Base-by-base conservation (phyloP, 1,140 invertebrate species). In the Lithobius niger region DNA sequence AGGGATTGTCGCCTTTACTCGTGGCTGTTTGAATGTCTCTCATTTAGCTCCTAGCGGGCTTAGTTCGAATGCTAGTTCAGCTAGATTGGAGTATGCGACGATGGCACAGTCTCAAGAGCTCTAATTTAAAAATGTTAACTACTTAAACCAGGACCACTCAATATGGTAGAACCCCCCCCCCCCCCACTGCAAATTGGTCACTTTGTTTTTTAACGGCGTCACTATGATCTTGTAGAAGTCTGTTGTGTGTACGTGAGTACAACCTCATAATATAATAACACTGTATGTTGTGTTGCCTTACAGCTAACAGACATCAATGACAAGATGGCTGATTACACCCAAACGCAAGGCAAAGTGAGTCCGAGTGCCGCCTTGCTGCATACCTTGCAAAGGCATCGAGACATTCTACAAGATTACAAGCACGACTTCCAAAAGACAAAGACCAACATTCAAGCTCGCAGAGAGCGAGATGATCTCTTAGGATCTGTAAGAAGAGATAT, bases 371-470 rank as follows among this genome's bases (percentile, higher is more conserved):
- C 87, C 2, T 82, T 91, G 64, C 74, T 90, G 54, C 92, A 97
- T 65, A 97, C 90, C 1, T 76, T 96, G 56, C 90, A 97, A 68
- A 76, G 94, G 26, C 95, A 98, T 67, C 79, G 88, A 62, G 94
- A 97, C 70, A 98, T 98, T 63, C 71, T 92, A 43, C 79, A 89
- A 70, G 93, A 97, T 65, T 95, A 97, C 65, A 82, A 84, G 22
- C 79, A 90, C 65, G 94, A 98, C 71, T 97, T 92, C 66, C 81
- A 83, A 54, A 94, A 94, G 69, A 96, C 90, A 0, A 84, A 82
- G 65, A 82, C 85, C 54, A 91, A 95, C 64, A 87, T 94, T 65
- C 78, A 79, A 51, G 81, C 81, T 36, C 77, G 86, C 26, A 79
- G 84, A 55, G 89, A 94, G 66, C 72, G 92, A 6, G 90, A 97